Evolutionary conservation across 1,140 invertebrate species (phyloP).

Genomic region (Penaeus indicus): DNA sequence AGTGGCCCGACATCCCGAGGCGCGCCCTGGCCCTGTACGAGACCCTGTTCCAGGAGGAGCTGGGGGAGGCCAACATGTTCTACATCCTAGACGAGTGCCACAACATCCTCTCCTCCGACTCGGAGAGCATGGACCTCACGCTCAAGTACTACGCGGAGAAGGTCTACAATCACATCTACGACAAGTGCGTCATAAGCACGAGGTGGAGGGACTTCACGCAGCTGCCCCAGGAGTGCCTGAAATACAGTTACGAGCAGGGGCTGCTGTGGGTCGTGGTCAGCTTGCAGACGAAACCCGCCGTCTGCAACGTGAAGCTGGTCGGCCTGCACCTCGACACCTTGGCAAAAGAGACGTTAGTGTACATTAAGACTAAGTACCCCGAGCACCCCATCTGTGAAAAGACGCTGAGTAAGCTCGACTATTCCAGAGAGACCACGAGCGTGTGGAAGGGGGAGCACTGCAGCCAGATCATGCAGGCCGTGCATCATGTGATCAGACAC

Average conservation of each 20-base stretch:
- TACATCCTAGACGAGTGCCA: constrained; percentile 61
- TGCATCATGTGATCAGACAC: constrained; percentile 51
- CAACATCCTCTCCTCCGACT: constrained; percentile 46
- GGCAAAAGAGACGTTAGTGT: constrained; percentile 8
- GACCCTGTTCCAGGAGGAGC: constrained; percentile 34
- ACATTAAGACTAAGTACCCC: constrained; percentile 30
- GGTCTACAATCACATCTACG: constrained; percentile 49
- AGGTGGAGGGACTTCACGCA: constrained; percentile 25
- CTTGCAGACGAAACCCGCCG: background rate
- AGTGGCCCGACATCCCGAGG: constrained; percentile 63
- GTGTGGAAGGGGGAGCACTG: constrained; percentile 45
- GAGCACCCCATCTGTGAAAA: constrained; percentile 36
- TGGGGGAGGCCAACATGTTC: constrained; percentile 40
- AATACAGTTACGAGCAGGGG: constrained; percentile 53
- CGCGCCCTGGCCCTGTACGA: constrained; percentile 57
- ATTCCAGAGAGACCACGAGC: background rate
- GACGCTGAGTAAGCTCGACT: background rate
- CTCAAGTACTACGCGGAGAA: constrained; percentile 64
- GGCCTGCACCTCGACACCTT: constrained; percentile 2
- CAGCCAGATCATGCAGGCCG: constrained; percentile 40
- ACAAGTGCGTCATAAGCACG: background rate
- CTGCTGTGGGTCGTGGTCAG: constrained; percentile 40
- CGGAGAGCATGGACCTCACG: constrained; percentile 50
- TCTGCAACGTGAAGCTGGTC: constrained; percentile 15
- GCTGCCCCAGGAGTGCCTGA: constrained; percentile 24